These are phyloP conservation scores for Apocrypta bakeri DNA, from an alignment of 1,140 invertebrate species.

Conservation along the genomic window DNA sequence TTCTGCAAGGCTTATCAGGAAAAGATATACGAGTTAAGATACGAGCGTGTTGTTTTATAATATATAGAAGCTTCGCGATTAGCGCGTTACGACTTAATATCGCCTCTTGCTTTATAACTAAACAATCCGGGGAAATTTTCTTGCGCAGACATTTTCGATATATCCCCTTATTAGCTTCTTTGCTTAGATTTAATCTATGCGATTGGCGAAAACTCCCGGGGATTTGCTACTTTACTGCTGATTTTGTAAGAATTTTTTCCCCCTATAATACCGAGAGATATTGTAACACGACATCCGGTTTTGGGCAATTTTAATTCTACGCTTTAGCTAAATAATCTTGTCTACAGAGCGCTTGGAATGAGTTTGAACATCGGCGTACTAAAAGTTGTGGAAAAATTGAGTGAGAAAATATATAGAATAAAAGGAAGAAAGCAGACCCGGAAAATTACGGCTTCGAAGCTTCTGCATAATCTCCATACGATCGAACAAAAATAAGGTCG, in stretches of 20 bases:
- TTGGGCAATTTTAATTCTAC: too few species aligned
- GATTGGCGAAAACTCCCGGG: background rate
- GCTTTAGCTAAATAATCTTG: too few species aligned
- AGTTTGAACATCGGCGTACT: too few species aligned
- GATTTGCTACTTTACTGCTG: background rate
- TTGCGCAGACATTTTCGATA: background rate
- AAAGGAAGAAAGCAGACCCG: background rate
- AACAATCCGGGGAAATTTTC: background rate
- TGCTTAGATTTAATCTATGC: background rate
- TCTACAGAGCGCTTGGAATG: too few species aligned
- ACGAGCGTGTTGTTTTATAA: too few species aligned
- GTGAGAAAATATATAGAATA: too few species aligned
- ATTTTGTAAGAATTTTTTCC: background rate
- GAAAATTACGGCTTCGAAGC: background rate
- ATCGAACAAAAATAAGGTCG: background rate
- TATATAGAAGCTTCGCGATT: background rate
- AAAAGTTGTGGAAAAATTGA: background rate
- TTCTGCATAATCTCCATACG: background rate
- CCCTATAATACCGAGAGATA: background rate
- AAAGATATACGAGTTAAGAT: too few species aligned
- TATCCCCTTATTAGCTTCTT: background rate
- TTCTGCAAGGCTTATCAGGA: too few species aligned
- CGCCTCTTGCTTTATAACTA: background rate
- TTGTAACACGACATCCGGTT: background rate
- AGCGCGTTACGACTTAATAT: background rate